These are phyloP conservation scores for Stenodema calcarata DNA, from an alignment of 2,888 invertebrate species.

Conservation along the genomic window DNA sequence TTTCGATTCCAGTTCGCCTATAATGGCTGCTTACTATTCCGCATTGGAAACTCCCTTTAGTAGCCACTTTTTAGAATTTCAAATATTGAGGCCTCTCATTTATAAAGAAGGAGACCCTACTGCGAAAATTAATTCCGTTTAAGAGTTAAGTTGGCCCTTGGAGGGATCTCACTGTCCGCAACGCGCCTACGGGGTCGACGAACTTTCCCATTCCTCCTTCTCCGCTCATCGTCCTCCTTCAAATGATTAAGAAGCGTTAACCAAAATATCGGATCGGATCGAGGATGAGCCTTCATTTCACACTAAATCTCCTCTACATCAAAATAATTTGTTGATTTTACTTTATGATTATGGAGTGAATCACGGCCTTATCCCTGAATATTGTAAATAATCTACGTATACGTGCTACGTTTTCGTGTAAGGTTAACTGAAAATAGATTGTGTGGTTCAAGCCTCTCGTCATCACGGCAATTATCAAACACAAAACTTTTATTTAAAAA, in stretches of 20 bases:
- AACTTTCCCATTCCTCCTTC: not conserved
- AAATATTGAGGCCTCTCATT: not conserved
- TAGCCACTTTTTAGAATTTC: not conserved
- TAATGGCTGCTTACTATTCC: not conserved
- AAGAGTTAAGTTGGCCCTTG: not conserved
- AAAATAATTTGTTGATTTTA: not conserved
- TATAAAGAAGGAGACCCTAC: not conserved
- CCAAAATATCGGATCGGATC: not conserved
- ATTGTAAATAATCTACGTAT: too few relatives aligned
- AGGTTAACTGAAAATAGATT: too few relatives aligned
- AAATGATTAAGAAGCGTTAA: not conserved
- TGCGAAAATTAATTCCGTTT: not conserved
- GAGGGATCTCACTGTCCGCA: not conserved
- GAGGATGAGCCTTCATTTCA: not conserved
- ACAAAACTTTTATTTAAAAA: too few relatives aligned
- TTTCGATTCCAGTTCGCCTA: too few relatives aligned
- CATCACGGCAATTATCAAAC: too few relatives aligned
- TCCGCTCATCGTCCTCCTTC: not conserved
- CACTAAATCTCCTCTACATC: too few relatives aligned
- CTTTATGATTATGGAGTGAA: too few relatives aligned
- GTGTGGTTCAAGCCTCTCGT: too few relatives aligned
- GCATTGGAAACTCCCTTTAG: not conserved
- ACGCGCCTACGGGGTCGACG: not conserved
- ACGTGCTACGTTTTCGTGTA: too few relatives aligned
- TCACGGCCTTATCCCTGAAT: too few relatives aligned